Evolutionary conservation across 2,797 vertebrate species (phyloP).

Genomic region (Geotrypetes seraphini): DNA sequence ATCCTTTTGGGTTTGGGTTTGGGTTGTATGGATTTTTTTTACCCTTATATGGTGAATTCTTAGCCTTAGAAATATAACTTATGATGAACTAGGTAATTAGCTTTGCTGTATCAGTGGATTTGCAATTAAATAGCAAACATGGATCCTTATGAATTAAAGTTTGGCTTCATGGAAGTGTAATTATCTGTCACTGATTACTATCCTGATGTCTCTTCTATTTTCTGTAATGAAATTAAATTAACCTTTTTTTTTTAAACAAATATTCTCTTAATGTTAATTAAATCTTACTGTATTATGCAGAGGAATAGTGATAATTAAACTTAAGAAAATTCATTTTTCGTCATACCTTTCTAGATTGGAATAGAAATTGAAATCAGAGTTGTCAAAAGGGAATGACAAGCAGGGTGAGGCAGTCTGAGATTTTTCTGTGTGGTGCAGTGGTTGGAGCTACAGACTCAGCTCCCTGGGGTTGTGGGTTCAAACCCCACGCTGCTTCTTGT

Average conservation of each 20-base stretch:
- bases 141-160: rapidly evolving
- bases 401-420: no score
- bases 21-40: background rate
- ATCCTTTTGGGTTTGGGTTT: no score
- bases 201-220: background rate
- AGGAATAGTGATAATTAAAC: background rate
- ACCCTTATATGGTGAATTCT: slow-evolving; percentile 9
- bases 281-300: background rate
- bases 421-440: no score
- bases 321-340: no score
- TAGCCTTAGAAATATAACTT: background rate
- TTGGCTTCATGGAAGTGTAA: background rate
- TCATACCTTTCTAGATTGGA: no score
- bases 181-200: background rate
- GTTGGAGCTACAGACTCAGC: no score
- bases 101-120: background rate
- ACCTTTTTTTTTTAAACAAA: no score
- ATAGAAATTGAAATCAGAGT: no score
- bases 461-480: no score
- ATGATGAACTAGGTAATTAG: background rate
- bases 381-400: no score
- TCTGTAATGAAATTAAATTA: slow-evolving; percentile 1
- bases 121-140: background rate
- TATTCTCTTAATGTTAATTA: no score
- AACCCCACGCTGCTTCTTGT: no score